Evolutionary conservation across 2,797 vertebrate species (phyloP).

Genomic region (Stomatorhinus walkeri): DNA sequence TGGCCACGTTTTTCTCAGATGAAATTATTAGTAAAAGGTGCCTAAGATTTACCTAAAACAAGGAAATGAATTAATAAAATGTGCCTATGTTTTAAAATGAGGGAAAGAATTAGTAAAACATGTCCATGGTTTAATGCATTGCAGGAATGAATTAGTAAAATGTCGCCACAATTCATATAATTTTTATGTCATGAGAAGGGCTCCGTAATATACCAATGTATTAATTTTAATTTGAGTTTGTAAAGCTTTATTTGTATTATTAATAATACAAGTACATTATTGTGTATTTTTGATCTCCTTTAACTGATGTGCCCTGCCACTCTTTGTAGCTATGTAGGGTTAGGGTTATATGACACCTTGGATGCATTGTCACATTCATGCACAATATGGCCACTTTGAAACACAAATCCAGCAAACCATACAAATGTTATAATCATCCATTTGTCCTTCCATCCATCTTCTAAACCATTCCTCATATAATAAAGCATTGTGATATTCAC

Average conservation of each 20-base stretch:
- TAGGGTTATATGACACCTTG: background rate
- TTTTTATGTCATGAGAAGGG: background rate
- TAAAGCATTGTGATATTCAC: background rate
- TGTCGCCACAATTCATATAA: background rate
- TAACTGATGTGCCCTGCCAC: background rate
- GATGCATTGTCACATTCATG: background rate
- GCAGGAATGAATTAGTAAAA: background rate
- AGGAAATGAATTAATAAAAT: background rate
- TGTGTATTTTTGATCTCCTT: background rate
- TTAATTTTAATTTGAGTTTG: background rate
- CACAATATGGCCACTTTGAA: background rate
- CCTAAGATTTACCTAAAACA: background rate
- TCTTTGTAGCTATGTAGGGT: background rate
- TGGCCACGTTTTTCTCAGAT: background rate
- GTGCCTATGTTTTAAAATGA: background rate
- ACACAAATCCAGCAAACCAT: background rate
- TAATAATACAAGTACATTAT: background rate
- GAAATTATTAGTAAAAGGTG: background rate
- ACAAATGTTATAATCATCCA: background rate
- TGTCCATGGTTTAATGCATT: background rate
- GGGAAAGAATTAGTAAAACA: background rate
- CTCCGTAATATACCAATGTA: background rate
- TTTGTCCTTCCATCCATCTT: background rate
- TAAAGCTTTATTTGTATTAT: background rate
- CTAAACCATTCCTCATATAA: background rate